A percentile compares a stretch with the other conserved stretches of the same genome.
Evolutionary conservation across 2,888 invertebrate species (phyloP).

Genomic region (Trichopoda pennipes): DNA sequence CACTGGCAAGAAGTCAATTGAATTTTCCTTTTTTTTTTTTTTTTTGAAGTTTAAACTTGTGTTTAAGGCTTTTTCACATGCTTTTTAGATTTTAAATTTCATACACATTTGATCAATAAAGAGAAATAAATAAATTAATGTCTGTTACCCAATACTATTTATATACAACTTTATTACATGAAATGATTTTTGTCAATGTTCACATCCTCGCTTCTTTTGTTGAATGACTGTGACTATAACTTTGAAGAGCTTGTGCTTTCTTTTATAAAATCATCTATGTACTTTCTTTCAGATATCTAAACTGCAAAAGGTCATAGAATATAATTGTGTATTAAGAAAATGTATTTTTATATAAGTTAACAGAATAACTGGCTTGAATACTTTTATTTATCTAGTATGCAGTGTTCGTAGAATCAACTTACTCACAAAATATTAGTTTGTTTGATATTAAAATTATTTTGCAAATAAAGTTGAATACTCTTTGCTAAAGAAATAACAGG

Average conservation of each 20-base stretch:
- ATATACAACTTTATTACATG: constrained; percentile 54
- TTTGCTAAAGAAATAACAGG: too few relatives aligned
- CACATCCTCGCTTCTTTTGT: background rate
- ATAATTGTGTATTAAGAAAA: too few relatives aligned
- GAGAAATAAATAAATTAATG: constrained; percentile 42
- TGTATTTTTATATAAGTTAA: too few relatives aligned
- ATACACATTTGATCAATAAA: constrained; percentile 45
- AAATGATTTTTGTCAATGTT: background rate
- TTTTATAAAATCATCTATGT: background rate
- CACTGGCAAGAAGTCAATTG: constrained; percentile 53
- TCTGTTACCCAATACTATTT: constrained; percentile 31
- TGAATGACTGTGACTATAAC: background rate
- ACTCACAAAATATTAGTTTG: too few relatives aligned
- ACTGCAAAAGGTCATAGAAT: too few relatives aligned
- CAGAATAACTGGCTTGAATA: too few relatives aligned
- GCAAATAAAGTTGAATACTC: too few relatives aligned
- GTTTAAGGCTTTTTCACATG: constrained; percentile 43
- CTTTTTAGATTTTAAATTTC: constrained; percentile 57
- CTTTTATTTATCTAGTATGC: too few relatives aligned
- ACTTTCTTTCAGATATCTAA: too few relatives aligned
- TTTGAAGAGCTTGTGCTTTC: background rate
- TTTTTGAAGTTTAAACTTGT: constrained; percentile 4
- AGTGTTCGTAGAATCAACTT: too few relatives aligned
- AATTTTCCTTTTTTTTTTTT: background rate
- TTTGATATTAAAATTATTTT: too few relatives aligned